A percentile compares a stretch with the other conserved stretches of the same genome.
phyloP scores from a whole-genome alignment of 2,888 invertebrate species.

The Oithona nana region DNA sequence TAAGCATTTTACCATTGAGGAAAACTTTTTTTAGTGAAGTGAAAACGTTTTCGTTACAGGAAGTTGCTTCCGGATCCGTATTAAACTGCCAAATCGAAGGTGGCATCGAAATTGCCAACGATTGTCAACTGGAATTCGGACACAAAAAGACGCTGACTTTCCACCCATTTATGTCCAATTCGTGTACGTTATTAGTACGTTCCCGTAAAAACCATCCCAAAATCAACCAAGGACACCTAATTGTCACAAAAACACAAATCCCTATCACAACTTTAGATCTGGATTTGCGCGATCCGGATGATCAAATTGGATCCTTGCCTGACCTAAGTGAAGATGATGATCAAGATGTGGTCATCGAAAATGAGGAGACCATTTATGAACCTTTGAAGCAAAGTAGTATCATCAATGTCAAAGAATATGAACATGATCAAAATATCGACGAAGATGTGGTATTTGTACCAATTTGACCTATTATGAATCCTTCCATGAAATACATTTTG shows the following conservation, averaged over 20 bases:
- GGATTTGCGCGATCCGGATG: neutral
- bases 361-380: neutral
- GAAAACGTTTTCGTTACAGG: too few relatives aligned
- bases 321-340: neutral
- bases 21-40: too few relatives aligned
- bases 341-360: neutral
- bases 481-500: too few relatives aligned
- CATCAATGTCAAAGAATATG: too few relatives aligned
- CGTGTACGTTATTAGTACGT: slow-evolving; percentile 1
- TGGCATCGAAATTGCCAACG: slow-evolving; percentile 1
- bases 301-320: neutral
- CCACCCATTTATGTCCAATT: slow-evolving; percentile 1
- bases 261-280: neutral
- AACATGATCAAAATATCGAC: too few relatives aligned
- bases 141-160: slow-evolving; percentile 2
- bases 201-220: neutral
- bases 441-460: too few relatives aligned
- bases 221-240: neutral
- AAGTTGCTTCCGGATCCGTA: neutral
- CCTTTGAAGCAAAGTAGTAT: too few relatives aligned
- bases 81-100: neutral
- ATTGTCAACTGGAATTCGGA: slow-evolving; percentile 7
- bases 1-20: too few relatives aligned
- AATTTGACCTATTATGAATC: too few relatives aligned
- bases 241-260: neutral